Evolutionary conservation across 2,888 invertebrate species (phyloP), one percentile per base, ranked within the genome.

Genomic region (Dyspetes luteomarginatus): DNA sequence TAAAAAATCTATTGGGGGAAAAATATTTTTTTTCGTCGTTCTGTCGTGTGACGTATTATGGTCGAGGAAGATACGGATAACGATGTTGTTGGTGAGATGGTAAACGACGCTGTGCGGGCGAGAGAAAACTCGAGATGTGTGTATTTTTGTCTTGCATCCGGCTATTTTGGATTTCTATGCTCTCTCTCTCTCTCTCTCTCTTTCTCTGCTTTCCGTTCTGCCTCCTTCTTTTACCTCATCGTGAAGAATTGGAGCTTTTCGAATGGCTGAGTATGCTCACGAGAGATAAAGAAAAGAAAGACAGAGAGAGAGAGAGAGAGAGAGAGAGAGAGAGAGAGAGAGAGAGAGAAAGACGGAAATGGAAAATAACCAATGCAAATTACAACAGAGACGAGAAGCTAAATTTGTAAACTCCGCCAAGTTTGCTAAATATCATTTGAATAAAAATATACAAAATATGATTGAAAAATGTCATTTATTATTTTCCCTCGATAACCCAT

Each of bases 121-220:
- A 67, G 67, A 55, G 26, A 50, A 30, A 48, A 36, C 36, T 7
- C 65, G 12, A 26, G 71, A 50, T 36, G 43, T 3, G 19, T 52
- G 64, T 80, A 80, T 80, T 80, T 75, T 52, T 22, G 77, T 81
- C 84, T 72, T 76, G 72, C 83, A 84, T 79, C 69, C 62, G 69
- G 78, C 30, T 69, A 84, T 84, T 86, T 83, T 76, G 67, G 84
- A 83, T 82, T 87, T 79, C 56, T 55, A 12, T 56, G 43, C 22
- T 78, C 36, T 75, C 45, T 43, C 19, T 15, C 55, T 82, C 71
- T 78, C 56, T 41, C 67, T 43, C 36, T 36, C 52, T 17, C 5
- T 36, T 55, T 64, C 69, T 43, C 69, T 68, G 45, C 26, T 48
- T 17, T 3, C 28, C 28, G n/a, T 22, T 36, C 64, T 74, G 36